Base-by-base conservation (phyloP, 2,797 vertebrate species). In the Tachyglossus aculeatus region DNA sequence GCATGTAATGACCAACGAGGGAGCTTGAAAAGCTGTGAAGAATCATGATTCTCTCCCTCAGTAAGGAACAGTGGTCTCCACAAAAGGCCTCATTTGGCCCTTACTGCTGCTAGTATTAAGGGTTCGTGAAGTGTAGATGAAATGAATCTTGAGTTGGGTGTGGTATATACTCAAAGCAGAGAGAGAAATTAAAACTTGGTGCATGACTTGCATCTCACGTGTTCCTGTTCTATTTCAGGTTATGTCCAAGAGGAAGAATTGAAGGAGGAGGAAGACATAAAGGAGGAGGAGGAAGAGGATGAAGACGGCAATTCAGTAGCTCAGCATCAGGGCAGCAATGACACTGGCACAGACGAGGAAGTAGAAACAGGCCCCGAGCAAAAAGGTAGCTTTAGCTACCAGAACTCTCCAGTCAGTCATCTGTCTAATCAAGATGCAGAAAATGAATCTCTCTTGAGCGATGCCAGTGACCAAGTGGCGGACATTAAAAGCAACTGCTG, bases 381-480 rank as follows among this genome's bases (percentile, higher is more conserved):
- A 78, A 98, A 97, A 89, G 96, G 95, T 88, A 96, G 91, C 77
- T 96, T 96, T 22, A 98, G 97, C 89, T 96, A 96, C 90, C 97
- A 98, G 93, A 97, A 97, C 89, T 99, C 98, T 45, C 98, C 98
- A 27, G 89, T 94, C 64, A 99, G 97, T 66, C 95, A 97, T 56
- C 44, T 96, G 66, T 99, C 97, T 83, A 98, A 96, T 84, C 98
- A 98, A 86, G 98, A 99, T 27, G 95, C 82, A 0, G 98, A 99
- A 88, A 88, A 96, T 3, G 98, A 99, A 62, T 99, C 98, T 0
- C 94, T 95, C 11, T 90, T 98, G 57, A 99, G 98, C 9, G 98
- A 99, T 31, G 84, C 91, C 71, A 99, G 98, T 1, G 98, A 99
- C 87, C 94, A 96, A 57, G 93, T 97, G 75, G 95, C 96, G 3